Conservation (phyloP, 2,113 vertebrate species). For the Litocranius walleri region DNA sequence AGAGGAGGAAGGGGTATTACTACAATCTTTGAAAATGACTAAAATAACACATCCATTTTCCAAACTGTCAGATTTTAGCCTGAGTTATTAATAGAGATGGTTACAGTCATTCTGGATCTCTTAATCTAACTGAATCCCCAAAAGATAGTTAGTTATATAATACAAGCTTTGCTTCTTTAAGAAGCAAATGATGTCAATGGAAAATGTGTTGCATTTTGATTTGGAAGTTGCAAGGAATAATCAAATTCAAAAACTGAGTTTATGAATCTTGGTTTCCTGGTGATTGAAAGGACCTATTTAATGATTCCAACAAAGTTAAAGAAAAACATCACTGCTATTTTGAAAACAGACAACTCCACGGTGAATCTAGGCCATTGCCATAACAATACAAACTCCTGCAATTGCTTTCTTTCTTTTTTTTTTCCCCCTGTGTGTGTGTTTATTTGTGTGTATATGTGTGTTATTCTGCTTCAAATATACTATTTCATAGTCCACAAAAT, state of each 20-base stretch:
- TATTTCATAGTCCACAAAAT: background rate
- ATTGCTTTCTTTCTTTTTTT: background rate
- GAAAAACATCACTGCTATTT: background rate
- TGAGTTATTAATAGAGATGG: fast-evolving
- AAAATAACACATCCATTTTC: background rate
- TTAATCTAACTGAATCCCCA: background rate
- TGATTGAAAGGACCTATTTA: slow-evolving; percentile 6
- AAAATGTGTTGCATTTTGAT: fast-evolving
- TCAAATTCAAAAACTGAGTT: background rate
- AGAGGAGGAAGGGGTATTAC: background rate
- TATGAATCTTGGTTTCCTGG: background rate
- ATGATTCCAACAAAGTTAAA: background rate
- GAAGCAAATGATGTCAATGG: background rate
- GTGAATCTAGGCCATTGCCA: slow-evolving; percentile 6
- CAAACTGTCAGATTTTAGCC: background rate
- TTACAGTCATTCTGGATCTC: background rate
- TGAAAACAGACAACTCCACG: background rate
- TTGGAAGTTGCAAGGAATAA: background rate
- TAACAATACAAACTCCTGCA: background rate
- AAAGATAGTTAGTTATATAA: slow-evolving; percentile 5
- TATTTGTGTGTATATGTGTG: background rate
- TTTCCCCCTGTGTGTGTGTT: background rate
- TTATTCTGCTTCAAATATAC: background rate
- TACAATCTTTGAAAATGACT: background rate
- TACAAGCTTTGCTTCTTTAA: background rate